Evolutionary conservation across 2,797 vertebrate species (phyloP), one percentile per base, ranked within the genome.

Genomic region (Notoglanidium macrostoma): DNA sequence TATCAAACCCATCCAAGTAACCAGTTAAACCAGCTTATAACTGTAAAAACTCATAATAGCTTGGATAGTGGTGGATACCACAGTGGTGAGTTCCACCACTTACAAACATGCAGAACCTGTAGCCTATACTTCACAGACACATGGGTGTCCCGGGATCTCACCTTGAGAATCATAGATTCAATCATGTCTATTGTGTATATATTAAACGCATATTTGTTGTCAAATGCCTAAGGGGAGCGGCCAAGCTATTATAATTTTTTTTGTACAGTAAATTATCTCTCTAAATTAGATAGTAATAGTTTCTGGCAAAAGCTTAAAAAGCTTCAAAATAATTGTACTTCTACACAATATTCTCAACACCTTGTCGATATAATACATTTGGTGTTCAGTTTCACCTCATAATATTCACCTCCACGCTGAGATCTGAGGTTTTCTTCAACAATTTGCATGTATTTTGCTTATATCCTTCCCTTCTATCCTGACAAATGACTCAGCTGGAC

Each of bases 401-500:
- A 35, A 17, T 21, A 32, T 81, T 63, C 35, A n/a, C 35, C 35
- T 40, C 32, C 1, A 1, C 3, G 5, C 23, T 17, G 57, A 61
- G 32, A 17, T 23, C 21, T 44, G 35, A 40, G 21, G 77, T 12
- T 44, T 44, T 80, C 55, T 15, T 26, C 10, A 15, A 14, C 0
- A 23, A 15, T 81, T 81, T 81, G 78, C 59, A 81, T 81, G 23
- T 54, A 23, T 68, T 83, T 83, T 83, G 8, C 46, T 12, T 68
- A 67, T 14, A 83, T 51, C 44, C 80, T 67, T 32, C 15, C 0
- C 3, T 29, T 81, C 79, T n/a, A 9, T 63, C 14, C 26, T 7
- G n/a, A 29, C 26, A 19, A 19, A 49, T 65, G 3, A 49, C 26
- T n/a, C n/a, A 6, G 11, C 35, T 44, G 19, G 32, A 11, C 9